Conservation (phyloP, 2,113 vertebrate genomes). For the Halichoeres trimaculatus region DNA sequence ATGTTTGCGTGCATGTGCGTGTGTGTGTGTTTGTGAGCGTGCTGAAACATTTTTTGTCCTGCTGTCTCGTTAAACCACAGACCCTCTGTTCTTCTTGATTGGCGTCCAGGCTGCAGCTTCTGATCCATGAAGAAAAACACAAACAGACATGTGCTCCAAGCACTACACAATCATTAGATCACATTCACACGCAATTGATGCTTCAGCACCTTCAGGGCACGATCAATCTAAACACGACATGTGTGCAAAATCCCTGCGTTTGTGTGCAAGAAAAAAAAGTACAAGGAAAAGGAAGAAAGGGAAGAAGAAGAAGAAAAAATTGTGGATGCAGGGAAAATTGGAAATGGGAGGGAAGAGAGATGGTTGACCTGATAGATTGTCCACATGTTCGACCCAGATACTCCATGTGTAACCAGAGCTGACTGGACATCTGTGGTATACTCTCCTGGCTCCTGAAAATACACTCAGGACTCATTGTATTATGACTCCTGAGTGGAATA, state of each 20-base stretch:
- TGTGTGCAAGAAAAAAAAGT: constrained; percentile 2
- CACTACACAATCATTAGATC: background rate
- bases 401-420: constrained; percentile 67
- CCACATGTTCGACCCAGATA: constrained; percentile 73
- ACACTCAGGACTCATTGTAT: constrained; percentile 67
- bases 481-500: constrained; percentile 50
- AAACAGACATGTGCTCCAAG: constrained; percentile 6
- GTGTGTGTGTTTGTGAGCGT: background rate
- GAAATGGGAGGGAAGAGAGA: constrained; percentile 44
- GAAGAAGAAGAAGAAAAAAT: constrained; percentile 2
- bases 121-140: constrained; percentile 18
- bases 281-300: constrained; percentile 10
- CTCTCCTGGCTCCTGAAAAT: constrained; percentile 66
- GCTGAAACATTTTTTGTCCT: constrained; percentile 1
- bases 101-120: constrained; percentile 10
- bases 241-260: background rate
- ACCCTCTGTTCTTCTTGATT: constrained; percentile 14
- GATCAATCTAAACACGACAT: background rate
- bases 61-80: constrained; percentile 31
- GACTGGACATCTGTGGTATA: constrained; percentile 73
- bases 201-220: constrained; percentile 6
- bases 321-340: constrained; percentile 30
- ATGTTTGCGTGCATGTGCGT: too few species aligned
- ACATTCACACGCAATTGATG: background rate
- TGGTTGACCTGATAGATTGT: constrained; percentile 69